A percentile compares a stretch with the other conserved stretches of the same genome.
Conservation (phyloP, 2,888 invertebrate genomes). For the Melinaea marsaeus region DNA sequence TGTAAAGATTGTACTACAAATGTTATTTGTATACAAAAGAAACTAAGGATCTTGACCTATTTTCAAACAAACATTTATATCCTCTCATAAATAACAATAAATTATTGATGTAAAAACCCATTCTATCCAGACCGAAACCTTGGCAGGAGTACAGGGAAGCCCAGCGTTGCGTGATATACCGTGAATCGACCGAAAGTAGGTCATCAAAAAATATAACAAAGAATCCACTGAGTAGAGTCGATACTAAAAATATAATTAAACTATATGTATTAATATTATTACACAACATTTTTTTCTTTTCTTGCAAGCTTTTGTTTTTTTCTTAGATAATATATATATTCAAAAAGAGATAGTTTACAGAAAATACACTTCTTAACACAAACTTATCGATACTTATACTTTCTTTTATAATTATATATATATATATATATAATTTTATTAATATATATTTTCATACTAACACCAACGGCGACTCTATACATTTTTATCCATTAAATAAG, state of each 20-base stretch:
- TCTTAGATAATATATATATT: neutral
- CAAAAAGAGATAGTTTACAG: no score
- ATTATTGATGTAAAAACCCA: slow-evolving; percentile 40
- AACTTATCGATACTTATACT: no score
- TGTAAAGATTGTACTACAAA: no score
- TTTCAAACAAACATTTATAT: neutral
- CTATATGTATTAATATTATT: neutral
- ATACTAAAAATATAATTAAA: neutral
- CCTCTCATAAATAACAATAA: neutral
- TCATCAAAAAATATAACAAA: slow-evolving; percentile 56
- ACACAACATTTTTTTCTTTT: neutral
- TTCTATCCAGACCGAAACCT: slow-evolving; percentile 47
- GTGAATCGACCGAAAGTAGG: slow-evolving; percentile 56
- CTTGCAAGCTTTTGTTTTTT: no score
- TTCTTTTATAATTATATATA: no score
- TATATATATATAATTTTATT: no score
- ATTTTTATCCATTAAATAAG: slow-evolving; percentile 25
- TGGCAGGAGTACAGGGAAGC: slow-evolving; percentile 65
- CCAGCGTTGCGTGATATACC: slow-evolving; percentile 52
- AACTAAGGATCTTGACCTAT: neutral
- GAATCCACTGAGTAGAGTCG: slow-evolving; percentile 11
- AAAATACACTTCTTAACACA: no score
- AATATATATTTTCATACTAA: neutral
- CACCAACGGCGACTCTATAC: slow-evolving; percentile 17
- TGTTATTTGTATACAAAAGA: no score